Percentiles rank a stretch among this genome's conserved stretches.
Evolutionary conservation across 2,113 vertebrate species (phyloP).

Genomic region (Rhinichthys klamathensis): DNA sequence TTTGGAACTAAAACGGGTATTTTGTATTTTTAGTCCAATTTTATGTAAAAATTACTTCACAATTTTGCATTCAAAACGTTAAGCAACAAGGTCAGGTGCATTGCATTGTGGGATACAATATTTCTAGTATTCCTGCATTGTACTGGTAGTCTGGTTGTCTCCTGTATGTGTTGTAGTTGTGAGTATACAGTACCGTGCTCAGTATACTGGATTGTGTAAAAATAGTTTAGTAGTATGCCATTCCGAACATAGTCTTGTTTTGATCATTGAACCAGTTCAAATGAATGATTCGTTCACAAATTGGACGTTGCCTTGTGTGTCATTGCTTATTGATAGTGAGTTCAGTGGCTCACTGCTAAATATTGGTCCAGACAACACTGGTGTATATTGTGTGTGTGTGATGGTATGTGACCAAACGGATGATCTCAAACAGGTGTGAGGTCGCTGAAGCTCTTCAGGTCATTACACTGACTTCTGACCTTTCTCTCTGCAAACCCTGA

Average conservation of each 20-base stretch:
- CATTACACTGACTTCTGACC: slow-evolving; percentile 28
- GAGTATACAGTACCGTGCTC: neutral
- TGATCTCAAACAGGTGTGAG: slow-evolving; percentile 30
- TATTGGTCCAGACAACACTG: neutral
- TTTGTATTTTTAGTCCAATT: neutral
- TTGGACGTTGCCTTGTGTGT: neutral
- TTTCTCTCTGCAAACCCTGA: slow-evolving; percentile 7
- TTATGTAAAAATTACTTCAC: neutral
- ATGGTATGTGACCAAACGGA: neutral
- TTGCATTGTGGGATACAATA: neutral
- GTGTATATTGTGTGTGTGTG: neutral
- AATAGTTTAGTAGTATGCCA: neutral
- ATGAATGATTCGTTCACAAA: neutral
- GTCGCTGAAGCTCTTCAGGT: slow-evolving; percentile 15
- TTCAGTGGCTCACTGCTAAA: neutral
- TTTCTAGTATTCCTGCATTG: neutral
- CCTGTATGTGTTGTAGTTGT: neutral
- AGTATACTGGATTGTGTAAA: neutral
- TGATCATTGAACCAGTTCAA: neutral
- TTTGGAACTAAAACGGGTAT: too few relatives aligned
- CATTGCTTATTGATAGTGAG: neutral
- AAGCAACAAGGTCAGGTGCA: neutral
- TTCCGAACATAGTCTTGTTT: neutral
- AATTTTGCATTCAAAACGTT: neutral
- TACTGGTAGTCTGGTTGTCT: neutral